Evolutionary conservation across 2,888 invertebrate species (phyloP).

Genomic region (Andrena haemorrhoa): DNA sequence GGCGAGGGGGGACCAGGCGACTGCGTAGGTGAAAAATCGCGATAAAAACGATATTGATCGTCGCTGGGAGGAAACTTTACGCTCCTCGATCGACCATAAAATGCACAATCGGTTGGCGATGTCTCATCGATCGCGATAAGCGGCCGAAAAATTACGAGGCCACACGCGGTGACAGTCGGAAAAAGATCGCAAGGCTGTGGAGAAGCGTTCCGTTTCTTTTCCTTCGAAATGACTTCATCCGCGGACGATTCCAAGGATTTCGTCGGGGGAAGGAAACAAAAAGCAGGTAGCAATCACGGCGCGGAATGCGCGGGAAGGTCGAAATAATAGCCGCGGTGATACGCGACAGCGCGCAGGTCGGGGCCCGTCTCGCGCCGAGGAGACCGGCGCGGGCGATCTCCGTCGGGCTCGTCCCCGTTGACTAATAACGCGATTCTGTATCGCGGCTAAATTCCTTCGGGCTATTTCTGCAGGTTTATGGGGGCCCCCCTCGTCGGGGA

Average conservation of each 20-base stretch:
- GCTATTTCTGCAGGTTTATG: conserved; percentile 62
- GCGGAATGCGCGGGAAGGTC: conserved; percentile 68
- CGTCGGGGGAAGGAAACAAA: conserved; percentile 65
- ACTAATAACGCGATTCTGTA: conserved; percentile 51
- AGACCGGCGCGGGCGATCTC: background rate
- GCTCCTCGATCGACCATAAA: background rate
- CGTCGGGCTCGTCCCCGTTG: conserved; percentile 9
- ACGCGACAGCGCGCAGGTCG: conserved; percentile 14
- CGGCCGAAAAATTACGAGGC: conserved; percentile 4
- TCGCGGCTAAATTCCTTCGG: conserved; percentile 58
- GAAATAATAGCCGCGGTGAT: conserved; percentile 65
- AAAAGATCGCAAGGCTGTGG: conserved; percentile 49
- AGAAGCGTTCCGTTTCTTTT: conserved; percentile 40
- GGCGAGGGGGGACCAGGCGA: background rate
- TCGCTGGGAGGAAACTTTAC: background rate
- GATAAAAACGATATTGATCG: background rate
- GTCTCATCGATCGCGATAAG: conserved; percentile 23
- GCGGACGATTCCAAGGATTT: conserved; percentile 70
- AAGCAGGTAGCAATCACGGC: conserved; percentile 67
- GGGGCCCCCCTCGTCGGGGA: conserved; percentile 32
- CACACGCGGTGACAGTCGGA: background rate
- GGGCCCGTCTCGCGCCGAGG: conserved; percentile 26
- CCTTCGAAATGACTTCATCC: conserved; percentile 71
- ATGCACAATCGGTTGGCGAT: background rate
- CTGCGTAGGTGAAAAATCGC: background rate